Conservation (phyloP, 30 jellyfish, hydroid and myxozoan genomes). For the Chironex yamaguchii region DNA sequence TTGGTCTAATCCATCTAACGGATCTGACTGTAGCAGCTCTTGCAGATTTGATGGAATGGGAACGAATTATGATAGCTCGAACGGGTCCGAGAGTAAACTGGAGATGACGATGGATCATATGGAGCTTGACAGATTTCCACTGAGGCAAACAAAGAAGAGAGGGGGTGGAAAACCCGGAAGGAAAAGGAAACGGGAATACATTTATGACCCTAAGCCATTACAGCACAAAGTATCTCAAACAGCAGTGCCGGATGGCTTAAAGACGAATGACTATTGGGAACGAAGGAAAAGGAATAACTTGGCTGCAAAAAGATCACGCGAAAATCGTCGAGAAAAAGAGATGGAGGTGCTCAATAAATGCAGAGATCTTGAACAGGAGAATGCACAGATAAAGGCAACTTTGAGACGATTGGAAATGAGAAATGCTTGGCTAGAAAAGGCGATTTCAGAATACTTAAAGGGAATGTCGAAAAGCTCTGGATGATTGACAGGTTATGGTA, state of each 20-base stretch:
- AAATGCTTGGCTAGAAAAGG: constrained; percentile 59
- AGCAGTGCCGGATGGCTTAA: constrained; percentile 79
- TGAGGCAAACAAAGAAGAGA: neutral
- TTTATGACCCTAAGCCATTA: constrained; percentile 90
- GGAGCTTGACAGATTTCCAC: neutral
- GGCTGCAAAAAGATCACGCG: constrained; percentile 94
- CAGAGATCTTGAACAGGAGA: constrained; percentile 60
- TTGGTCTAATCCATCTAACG: neutral
- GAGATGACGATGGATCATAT: neutral
- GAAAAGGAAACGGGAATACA: constrained; percentile 78
- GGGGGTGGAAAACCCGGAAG: constrained; percentile 7
- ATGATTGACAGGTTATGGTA: too few relatives aligned
- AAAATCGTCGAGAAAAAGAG: constrained; percentile 88
- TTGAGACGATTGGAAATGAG: constrained; percentile 60
- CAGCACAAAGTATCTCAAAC: constrained; percentile 77
- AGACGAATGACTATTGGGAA: constrained; percentile 89
- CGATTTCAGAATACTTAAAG: neutral
- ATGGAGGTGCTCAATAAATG: constrained; percentile 73
- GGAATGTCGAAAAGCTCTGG: too few relatives aligned
- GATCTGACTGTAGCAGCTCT: neutral
- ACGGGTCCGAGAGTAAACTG: neutral
- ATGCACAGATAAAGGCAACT: constrained; percentile 57
- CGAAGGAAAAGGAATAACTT: constrained; percentile 80
- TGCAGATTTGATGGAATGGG: neutral
- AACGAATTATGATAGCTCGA: neutral